These are phyloP conservation scores for Nannobrachium achirus DNA, from an alignment of 2,113 vertebrate genomes.

Conservation along the genomic window DNA sequence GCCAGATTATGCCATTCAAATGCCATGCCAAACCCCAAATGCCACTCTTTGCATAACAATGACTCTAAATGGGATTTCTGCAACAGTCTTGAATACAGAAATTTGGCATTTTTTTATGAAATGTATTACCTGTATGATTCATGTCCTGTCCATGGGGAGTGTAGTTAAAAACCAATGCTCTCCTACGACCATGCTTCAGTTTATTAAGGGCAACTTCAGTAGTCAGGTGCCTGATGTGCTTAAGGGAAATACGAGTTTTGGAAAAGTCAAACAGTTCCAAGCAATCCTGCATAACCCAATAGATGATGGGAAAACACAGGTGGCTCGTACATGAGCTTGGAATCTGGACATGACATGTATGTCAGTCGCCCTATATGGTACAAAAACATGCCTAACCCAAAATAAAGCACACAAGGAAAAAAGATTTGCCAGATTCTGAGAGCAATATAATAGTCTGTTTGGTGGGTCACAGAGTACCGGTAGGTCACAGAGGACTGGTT, in stretches of 20 bases:
- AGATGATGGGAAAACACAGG: constrained; percentile 17
- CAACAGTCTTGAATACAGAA: background rate
- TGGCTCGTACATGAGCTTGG: constrained; percentile 28
- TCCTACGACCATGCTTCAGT: background rate
- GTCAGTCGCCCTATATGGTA: constrained; percentile 28
- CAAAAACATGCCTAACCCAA: background rate
- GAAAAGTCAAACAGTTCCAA: constrained; percentile 13
- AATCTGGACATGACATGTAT: constrained; percentile 19
- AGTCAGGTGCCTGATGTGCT: background rate
- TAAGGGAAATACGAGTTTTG: constrained; percentile 15
- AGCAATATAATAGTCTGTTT: constrained; percentile 41
- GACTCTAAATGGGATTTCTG: no score
- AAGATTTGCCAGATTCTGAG: constrained; percentile 40
- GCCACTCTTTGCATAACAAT: background rate
- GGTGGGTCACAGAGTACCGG: constrained; percentile 50
- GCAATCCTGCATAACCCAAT: constrained; percentile 18
- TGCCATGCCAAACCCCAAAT: background rate
- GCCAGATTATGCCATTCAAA: background rate
- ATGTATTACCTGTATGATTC: background rate
- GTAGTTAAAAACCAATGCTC: background rate
- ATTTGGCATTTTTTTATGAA: no score
- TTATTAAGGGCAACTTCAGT: background rate
- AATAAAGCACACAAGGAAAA: constrained; percentile 43
- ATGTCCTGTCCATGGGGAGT: background rate
- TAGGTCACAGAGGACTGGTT: no score